Evolutionary conservation across 2,797 vertebrate genomes (phyloP), one percentile per base, ranked within the genome.

Genomic region (Oreortyx pictus): DNA sequence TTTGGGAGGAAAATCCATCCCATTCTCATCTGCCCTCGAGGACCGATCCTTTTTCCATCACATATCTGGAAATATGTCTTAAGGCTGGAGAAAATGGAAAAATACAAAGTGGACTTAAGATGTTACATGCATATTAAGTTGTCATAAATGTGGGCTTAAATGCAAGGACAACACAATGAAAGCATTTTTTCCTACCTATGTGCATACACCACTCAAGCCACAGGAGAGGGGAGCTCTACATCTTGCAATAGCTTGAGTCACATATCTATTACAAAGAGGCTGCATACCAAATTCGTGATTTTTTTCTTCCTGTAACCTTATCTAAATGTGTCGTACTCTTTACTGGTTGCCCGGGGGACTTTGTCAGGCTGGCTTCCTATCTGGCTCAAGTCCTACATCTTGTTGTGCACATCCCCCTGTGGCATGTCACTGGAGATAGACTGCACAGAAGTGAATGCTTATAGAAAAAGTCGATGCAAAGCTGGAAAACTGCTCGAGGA

Each of bases 321-420:
- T 77, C 92, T 82, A 33, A 57, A 76, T 59, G 81, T 89, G 66
- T 86, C 82, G 56, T 57, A 44, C 73, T 82, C 87, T 59, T 76
- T 83, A 78, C 71, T 6, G 22, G 83, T 44, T 83, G 92, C 89
- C 82, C 47, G 67, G 66, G 89, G 93, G 73, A 81, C 89, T 93
- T 52, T 75, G 91, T 86, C 87, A 89, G 93, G 75, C 75, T 94
- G 90, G 65, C 12, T 88, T 82, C 2, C 0, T 14, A 25, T 71
- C 89, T 95, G 93, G 82, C 93, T 94, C 27, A 0, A 65, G 71
- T 75, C 77, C 85, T 87, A 57, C 84, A 60, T 50, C 87, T 88
- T 72, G 86, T 88, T 88, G 47, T 37, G 50, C 24, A 39, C n/a
- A n/a, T 54, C 66, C 49, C 71, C 37, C 84, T 8, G 0, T 5